Evolutionary conservation across 2,888 invertebrate genomes (phyloP).

Genomic region (Acanthacorydalis orientalis): DNA sequence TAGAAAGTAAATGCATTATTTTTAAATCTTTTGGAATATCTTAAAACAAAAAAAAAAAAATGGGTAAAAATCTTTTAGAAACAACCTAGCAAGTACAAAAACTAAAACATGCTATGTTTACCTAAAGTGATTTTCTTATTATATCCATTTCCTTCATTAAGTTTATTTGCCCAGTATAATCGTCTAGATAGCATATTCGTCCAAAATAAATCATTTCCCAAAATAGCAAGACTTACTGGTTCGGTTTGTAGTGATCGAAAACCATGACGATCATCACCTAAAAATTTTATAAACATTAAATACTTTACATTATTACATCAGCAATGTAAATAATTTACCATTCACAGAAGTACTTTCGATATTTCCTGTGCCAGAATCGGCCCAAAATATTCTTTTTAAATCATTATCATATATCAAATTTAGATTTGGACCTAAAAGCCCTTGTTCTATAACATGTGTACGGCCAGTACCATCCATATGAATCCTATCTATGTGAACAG

Average conservation of each 20-base stretch:
- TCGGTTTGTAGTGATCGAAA: conserved; percentile 21
- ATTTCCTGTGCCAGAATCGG: conserved; percentile 44
- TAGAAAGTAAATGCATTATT: conserved; percentile 31
- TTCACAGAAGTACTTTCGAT: conserved; percentile 47
- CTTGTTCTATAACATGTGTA: conserved; percentile 24
- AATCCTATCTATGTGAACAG: conserved; percentile 45
- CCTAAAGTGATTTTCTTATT: conserved; percentile 24
- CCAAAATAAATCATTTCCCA: conserved; percentile 56
- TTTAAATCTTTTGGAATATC: conserved; percentile 18
- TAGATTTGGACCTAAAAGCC: conserved; percentile 33
- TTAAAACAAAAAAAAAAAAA: conserved; percentile 10
- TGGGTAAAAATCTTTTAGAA: conserved; percentile 1
- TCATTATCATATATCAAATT: conserved; percentile 36
- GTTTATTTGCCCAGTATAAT: conserved; percentile 43
- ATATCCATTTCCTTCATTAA: conserved; percentile 19
- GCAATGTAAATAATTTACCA: conserved; percentile 24
- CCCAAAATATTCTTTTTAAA: conserved; percentile 42
- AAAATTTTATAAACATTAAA: neutral
- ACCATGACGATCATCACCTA: conserved; percentile 23
- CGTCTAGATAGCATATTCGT: conserved; percentile 34
- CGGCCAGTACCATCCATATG: conserved; percentile 46
- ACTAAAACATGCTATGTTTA: conserved; percentile 15
- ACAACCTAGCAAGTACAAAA: neutral
- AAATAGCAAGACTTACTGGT: conserved; percentile 39
- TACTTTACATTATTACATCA: neutral